These are phyloP conservation scores for Hystrix cristata DNA, from an alignment of 2,113 vertebrate species.

Conservation along the genomic window DNA sequence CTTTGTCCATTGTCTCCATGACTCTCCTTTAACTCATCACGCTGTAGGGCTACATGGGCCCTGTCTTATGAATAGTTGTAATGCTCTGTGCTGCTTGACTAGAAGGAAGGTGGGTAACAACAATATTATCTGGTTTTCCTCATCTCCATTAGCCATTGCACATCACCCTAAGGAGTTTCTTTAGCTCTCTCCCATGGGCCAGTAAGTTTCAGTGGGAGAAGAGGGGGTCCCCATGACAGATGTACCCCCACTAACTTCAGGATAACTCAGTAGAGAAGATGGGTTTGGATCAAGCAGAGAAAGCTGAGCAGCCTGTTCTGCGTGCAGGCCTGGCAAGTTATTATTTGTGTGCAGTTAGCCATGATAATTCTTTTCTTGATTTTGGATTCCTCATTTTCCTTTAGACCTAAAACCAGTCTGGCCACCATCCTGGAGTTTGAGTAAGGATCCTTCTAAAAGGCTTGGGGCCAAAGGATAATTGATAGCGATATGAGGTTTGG, in stretches of 20 bases:
- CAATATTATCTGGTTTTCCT: neutral
- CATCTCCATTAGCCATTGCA: neutral
- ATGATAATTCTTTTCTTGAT: neutral
- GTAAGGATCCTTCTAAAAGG: neutral
- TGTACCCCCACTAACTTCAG: neutral
- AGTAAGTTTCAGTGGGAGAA: neutral
- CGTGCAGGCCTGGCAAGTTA: neutral
- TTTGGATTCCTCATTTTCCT: slow-evolving; percentile 16
- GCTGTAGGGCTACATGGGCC: neutral
- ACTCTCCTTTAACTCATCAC: neutral
- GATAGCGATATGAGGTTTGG: neutral
- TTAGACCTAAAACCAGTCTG: neutral
- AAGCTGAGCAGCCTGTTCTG: neutral
- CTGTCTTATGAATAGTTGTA: neutral
- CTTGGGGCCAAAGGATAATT: neutral
- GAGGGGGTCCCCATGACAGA: neutral
- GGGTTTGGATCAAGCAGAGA: neutral
- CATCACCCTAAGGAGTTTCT: neutral
- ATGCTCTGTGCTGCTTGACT: neutral
- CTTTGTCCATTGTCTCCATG: neutral
- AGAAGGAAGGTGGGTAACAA: neutral
- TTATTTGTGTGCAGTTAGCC: neutral
- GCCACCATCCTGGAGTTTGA: neutral
- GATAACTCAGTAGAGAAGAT: neutral
- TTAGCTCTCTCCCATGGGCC: no score